Evolutionary conservation across 2,888 invertebrate species (phyloP), one percentile per base, ranked within the genome.

Genomic region (Deilephila porcellus): DNA sequence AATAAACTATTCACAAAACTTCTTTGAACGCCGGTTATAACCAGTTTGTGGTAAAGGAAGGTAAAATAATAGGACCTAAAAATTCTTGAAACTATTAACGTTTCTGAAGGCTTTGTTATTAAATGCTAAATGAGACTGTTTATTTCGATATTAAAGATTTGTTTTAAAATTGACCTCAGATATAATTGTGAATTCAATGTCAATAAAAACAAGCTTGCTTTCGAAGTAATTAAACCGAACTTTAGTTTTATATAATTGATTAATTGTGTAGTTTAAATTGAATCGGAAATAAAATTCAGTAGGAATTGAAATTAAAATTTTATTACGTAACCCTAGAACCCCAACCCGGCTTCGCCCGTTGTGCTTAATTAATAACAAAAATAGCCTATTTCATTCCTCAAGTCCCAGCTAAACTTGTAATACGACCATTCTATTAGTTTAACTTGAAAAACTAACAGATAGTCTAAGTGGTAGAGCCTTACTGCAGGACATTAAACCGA

Each of bases 111-210:
- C 52, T 25, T 67, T 17, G 11, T 45, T 67, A 2, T 45, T 17
- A 52, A 67, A 67, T 17, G 20, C 1, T 25, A 67, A 45, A 25
- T 67, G 25, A 45, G 25, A 52, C 52, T 25, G 25, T 67, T 52
- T 14, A 67, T 17, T 29, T 14, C 52, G 11, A 25, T 6, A 52
- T 1, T 4, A 45, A 67, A 52, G 20, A 25, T 67, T 52, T 25
- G 45, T 37, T 25, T 67, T 45, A 52, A 64, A 64, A 25, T 67
- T 25, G 67, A 17, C 67, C 67, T 52, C 67, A 52, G 45, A 52
- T 4, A 37, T 63, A 63, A 52, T 67, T 52, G 17, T 52, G 14
- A 25, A 52, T 67, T 17, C 52, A 67, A 67, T 67, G 52, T 17
- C 52, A 67, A 37, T n/a, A 7, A 37, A 37, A 63, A 37, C 34